These are phyloP conservation scores for Tribolium freemani DNA, from an alignment of 2,888 invertebrate species.

Conservation along the genomic window DNA sequence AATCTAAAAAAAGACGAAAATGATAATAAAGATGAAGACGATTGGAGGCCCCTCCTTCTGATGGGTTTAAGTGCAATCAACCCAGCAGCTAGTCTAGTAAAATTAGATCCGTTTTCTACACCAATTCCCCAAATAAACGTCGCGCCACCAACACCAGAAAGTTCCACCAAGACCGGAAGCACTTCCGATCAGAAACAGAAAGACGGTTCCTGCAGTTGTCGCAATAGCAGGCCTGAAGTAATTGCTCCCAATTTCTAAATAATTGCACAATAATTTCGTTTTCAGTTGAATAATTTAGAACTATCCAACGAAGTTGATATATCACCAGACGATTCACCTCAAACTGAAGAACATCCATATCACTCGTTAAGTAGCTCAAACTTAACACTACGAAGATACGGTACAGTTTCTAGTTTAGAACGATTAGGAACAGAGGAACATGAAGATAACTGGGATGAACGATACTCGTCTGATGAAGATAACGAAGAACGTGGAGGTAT, in stretches of 20 bases:
- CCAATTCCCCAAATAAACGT: constrained; percentile 55
- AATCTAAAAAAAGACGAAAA: constrained; percentile 42
- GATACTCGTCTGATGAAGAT: constrained; percentile 51
- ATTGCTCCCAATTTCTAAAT: not conserved
- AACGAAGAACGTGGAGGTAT: constrained; percentile 57
- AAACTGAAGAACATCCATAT: constrained; percentile 82
- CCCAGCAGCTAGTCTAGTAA: constrained; percentile 73
- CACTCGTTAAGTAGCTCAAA: constrained; percentile 76
- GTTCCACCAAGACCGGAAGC: constrained; percentile 41
- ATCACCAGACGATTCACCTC: constrained; percentile 79
- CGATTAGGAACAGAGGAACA: constrained; percentile 75
- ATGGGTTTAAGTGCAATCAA: constrained; percentile 77
- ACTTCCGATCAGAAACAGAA: constrained; percentile 37
- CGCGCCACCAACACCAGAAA: constrained; percentile 58
- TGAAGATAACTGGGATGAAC: constrained; percentile 69
- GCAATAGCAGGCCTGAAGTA: constrained; percentile 44
- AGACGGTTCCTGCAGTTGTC: constrained; percentile 48
- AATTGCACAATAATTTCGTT: not conserved
- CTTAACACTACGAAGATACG: constrained; percentile 71
- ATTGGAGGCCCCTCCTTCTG: constrained; percentile 77
- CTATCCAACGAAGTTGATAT: constrained; percentile 72
- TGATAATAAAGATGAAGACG: constrained; percentile 66
- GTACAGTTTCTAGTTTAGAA: constrained; percentile 82
- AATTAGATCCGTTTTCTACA: constrained; percentile 71
- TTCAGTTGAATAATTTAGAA: constrained; percentile 46